Evolutionary conservation across 2,113 vertebrate genomes (phyloP), one percentile per base, ranked within the genome.

Genomic region (Candoia aspera): DNA sequence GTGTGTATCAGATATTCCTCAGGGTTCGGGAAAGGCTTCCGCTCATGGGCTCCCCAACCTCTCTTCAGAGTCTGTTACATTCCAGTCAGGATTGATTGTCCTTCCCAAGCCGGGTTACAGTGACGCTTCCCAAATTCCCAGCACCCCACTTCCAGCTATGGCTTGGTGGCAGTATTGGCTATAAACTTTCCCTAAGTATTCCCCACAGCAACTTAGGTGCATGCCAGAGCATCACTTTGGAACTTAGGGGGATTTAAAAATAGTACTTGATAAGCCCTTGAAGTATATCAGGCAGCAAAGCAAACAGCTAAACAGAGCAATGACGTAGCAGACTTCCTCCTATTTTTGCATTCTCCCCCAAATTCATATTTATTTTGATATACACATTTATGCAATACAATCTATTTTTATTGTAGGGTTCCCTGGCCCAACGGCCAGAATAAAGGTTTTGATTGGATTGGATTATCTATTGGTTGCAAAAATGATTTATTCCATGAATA

Each of bases 1-100:
- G 89, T 93, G 42, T 89, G 91, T 21, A 23, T 46, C 19, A 49
- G 1, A 54, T 84, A 88, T 55, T 88, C 93, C 33, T 15, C 62
- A 87, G 42, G 42, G 42, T 42, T 42, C 15, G 59, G 90, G 90
- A 88, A 68, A 85, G 62, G 24, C 17, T 79, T 84, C 37, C 46
- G 0, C 62, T 58, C 17, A 42, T 90, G 86, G 58, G 88, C 21
- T 15, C n/a, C 4, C 42, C 12, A n/a, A 23, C 42, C 17, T 10
- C 4, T 21, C 55, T 29, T n/a, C 13, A 8, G 37, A 68, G 10
- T 54, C 11, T 1, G 33, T 64, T 46, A 4, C 6, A n/a, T 62
- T 24, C 19, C 10, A 55, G 62, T 6, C 23, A 64, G 49, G 12
- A 9, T 24, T 37, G 19, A 49, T 73, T 23, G 62, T 3, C 23